Conservation (phyloP, 2,797 vertebrate genomes). For the Mareca penelope region DNA sequence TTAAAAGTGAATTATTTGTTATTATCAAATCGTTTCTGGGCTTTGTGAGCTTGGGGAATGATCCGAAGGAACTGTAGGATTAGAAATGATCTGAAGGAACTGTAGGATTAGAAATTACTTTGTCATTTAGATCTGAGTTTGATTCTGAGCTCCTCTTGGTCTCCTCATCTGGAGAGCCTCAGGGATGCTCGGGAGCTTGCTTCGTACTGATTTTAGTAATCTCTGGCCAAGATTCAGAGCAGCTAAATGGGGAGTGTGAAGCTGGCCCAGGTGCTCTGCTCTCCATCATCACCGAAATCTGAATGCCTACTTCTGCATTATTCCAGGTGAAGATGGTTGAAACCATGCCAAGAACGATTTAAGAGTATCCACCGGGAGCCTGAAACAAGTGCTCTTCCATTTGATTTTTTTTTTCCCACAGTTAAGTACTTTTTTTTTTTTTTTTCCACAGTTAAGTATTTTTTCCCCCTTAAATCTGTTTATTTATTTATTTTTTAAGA, state of each 20-base stretch:
- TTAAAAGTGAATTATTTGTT: background rate
- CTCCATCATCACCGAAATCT: background rate
- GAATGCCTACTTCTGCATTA: background rate
- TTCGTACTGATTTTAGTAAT: background rate
- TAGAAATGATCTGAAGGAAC: background rate
- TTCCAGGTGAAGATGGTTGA: background rate
- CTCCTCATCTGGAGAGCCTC: background rate
- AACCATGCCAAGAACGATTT: background rate
- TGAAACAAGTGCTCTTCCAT: background rate
- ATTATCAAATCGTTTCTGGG: background rate
- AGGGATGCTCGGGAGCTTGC: background rate
- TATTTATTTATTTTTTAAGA: background rate
- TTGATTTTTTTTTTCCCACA: background rate
- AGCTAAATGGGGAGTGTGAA: background rate
- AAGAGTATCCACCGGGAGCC: background rate
- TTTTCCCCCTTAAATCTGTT: background rate
- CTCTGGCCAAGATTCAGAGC: background rate
- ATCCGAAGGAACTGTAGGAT: background rate
- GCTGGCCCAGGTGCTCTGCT: background rate
- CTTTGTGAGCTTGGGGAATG: background rate
- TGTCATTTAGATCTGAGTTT: background rate
- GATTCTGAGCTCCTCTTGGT: background rate
- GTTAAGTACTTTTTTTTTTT: background rate
- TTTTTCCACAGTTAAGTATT: background rate
- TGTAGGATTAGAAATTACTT: background rate